Evolutionary conservation across 1,140 invertebrate genomes (phyloP), one percentile per base, ranked within the genome.

Genomic region (Drosophila ercepeae): DNA sequence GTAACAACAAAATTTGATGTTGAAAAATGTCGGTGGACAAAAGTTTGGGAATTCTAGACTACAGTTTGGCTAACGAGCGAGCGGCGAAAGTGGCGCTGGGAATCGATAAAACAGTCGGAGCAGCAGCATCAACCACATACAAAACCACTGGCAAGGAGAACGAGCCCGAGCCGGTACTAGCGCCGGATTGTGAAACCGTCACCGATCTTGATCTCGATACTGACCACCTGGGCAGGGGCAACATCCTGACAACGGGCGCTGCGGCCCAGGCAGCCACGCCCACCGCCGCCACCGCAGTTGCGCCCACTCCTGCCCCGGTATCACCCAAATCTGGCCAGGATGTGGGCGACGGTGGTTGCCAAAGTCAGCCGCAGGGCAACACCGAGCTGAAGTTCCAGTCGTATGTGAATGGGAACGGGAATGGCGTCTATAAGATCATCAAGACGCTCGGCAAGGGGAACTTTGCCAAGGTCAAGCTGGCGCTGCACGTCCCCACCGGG

Each of bases 371-470:
- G 32, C 53, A 52, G 16, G 13, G 36, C 13, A 39, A 6, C 25
- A 39, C 69, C 6, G 81, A 88, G 9, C 63, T 67, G n/a, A 86
- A 78, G 44, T 73, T 74, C 13, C 76, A 74, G 21, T 81, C 81
- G 11, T 86, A 86, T 18, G 74, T 70, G n/a, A 88, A 74, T 39
- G 83, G 74, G 23, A 78, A 71, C 6, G 82, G 83, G 18, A 78
- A 82, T 8, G 83, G 98, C 84, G 99, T 99, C 93, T 99, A 99
- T 93, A 96, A 98, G 91, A 94, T 99, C 82, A 95, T 99, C 89
- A 99, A 99, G 93, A 99, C 99, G 49, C 99, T 99, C 91, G 99
- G 99, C 82, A 99, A 99, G 93, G 99, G 99, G 45, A 99, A 99
- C 94, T 99, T 99, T 93, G 99, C 99, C 86, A 99, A 99, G 94